These are phyloP conservation scores for Lipophrys pholis DNA, from an alignment of 2,113 vertebrate genomes.

Conservation along the genomic window DNA sequence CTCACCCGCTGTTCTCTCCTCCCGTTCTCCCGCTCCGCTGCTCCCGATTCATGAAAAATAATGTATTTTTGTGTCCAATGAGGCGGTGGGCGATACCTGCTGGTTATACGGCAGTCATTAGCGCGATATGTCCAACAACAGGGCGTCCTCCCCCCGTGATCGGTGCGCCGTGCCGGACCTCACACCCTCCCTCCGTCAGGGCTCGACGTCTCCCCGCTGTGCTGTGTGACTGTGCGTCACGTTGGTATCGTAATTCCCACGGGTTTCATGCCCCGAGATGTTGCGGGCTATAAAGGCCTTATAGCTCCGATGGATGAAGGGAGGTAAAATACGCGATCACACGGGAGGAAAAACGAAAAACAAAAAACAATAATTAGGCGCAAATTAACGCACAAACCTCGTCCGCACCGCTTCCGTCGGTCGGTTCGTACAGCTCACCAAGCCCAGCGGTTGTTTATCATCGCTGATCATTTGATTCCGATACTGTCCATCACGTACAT, in stretches of 20 bases:
- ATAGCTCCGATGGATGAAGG: constrained; percentile 42
- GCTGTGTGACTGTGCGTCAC: constrained; percentile 77
- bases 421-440: constrained; percentile 37
- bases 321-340: too few species aligned
- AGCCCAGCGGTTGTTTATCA: constrained; percentile 43
- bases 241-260: constrained; percentile 78
- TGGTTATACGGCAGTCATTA: constrained; percentile 56
- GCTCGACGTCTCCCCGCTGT: constrained; percentile 75
- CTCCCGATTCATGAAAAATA: constrained; percentile 63
- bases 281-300: constrained; percentile 62
- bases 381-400: constrained; percentile 45
- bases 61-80: constrained; percentile 17
- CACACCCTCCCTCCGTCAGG: constrained; percentile 71
- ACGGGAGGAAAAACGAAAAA: neutral
- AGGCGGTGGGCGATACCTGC: constrained; percentile 29
- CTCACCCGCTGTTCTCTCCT: constrained; percentile 64
- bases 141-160: constrained; percentile 68
- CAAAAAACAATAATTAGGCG: constrained; percentile 48
- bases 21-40: constrained; percentile 43
- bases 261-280: constrained; percentile 71
- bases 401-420: constrained; percentile 30
- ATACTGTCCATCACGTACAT: constrained; percentile 47
- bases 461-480: constrained; percentile 19
- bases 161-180: constrained; percentile 55
- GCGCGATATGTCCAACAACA: constrained; percentile 62